Base-by-base conservation (phyloP, 1,140 invertebrate species). In the Lysiphlebus fabarum region DNA sequence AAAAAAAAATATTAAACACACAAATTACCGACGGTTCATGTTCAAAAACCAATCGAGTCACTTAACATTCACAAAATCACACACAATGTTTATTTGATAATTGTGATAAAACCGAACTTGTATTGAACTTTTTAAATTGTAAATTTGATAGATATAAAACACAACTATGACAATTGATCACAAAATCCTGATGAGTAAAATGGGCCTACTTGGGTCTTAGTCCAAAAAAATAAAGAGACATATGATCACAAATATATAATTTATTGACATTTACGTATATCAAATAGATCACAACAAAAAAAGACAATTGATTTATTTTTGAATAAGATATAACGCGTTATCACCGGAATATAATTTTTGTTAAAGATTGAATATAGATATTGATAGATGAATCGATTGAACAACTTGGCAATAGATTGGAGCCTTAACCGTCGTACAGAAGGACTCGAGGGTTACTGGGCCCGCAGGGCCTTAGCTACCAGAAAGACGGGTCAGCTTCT, bases 391-490 rank as follows among this genome's bases (percentile, higher is more conserved):
- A 51, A 36, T 55, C 17, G 42, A 72, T 71, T 72, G 70, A 67
- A 1, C 17, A 26, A 26, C 17, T 26, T 26, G 17, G 17, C 17
- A 26, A 65, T 67, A 67, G 61, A 65, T 70, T 63, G 67, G 65
- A 67, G 62, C 62, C 69, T 70, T 63, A 76, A 75, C 74, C 76
- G 75, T 78, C 76, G 76, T 72, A 72, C 69, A 76, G 72, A 75
- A 78, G 71, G 72, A 78, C 77, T 78, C 70, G 76, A 76, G 76
- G 77, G 75, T 78, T 76, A 79, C 78, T 79, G 77, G 67, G 78
- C 78, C 78, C 75, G 76, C 74, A 68, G 76, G 76, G 76, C 76
- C 76, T 77, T 76, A 71, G 73, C 75, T 77, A 78, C 76, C 72
- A 77, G 74, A 74, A 72, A 76, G 69, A 71, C 69, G 63, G 62